Conservation (phyloP, 2,797 vertebrate species). For the Aplochiton taeniatus region DNA sequence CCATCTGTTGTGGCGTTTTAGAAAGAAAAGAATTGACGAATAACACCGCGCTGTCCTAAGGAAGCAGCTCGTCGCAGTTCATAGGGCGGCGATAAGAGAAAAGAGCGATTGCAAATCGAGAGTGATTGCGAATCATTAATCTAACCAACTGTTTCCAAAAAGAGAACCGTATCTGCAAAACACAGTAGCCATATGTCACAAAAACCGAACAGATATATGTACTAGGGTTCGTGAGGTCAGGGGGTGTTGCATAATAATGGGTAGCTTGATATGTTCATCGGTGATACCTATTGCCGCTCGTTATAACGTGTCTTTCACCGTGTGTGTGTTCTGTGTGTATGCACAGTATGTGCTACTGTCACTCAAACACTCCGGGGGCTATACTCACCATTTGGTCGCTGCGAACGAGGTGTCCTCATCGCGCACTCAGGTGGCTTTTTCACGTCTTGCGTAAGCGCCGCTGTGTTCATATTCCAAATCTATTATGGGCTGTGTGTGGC, state of each 20-base stretch:
- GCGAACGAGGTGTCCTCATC: slow-evolving; percentile 13
- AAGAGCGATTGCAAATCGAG: background rate
- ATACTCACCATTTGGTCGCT: slow-evolving; percentile 41
- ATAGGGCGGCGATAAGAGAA: background rate
- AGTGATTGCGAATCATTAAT: background rate
- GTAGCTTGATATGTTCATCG: background rate
- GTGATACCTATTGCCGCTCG: background rate
- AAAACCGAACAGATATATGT: background rate
- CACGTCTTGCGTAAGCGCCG: slow-evolving; percentile 15
- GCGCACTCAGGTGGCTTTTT: slow-evolving; percentile 14
- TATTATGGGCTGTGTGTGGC: background rate
- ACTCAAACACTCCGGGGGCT: background rate
- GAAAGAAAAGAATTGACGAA: background rate
- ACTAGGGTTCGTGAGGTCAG: background rate
- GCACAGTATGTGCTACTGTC: background rate
- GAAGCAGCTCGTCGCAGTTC: background rate
- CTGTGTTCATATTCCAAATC: slow-evolving; percentile 15
- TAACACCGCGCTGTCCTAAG: background rate
- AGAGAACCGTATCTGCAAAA: background rate
- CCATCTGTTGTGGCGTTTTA: background rate
- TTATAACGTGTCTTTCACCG: background rate
- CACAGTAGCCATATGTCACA: background rate
- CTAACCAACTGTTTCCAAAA: background rate
- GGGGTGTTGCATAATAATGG: background rate
- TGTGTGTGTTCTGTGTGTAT: background rate